These are phyloP conservation scores for Trichogramma pretiosum DNA, from an alignment of 1,140 invertebrate species.

Conservation along the genomic window DNA sequence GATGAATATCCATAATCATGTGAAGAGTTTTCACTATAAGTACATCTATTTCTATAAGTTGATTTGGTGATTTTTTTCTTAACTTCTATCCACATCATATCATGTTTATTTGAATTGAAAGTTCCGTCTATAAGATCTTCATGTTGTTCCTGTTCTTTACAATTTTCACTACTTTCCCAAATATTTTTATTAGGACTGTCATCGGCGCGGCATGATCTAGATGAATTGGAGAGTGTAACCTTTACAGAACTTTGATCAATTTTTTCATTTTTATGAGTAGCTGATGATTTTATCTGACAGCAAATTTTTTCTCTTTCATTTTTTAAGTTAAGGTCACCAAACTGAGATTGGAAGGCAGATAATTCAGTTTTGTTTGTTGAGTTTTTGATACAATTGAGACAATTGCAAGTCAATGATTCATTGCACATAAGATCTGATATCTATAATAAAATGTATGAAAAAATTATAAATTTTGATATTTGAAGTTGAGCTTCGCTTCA, in stretches of 20 bases:
- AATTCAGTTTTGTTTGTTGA: constrained; percentile 21
- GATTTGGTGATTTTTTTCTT: constrained; percentile 35
- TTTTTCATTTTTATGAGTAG: constrained; percentile 7
- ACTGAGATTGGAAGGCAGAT: constrained; percentile 15
- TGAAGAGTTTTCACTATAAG: constrained; percentile 56
- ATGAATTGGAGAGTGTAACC: too few species aligned
- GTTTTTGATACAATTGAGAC: constrained; percentile 37
- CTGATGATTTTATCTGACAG: constrained; percentile 14
- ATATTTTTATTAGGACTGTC: not conserved
- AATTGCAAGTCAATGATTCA: constrained; percentile 35
- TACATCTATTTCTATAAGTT: constrained; percentile 44
- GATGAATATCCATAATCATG: constrained; percentile 79
- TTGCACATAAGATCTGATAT: constrained; percentile 42
- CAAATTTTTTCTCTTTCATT: constrained; percentile 22
- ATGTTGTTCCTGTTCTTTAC: constrained; percentile 21
- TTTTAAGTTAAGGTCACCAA: constrained; percentile 20
- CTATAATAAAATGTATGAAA: constrained; percentile 31
- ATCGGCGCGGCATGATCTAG: too few species aligned
- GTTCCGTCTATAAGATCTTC: constrained; percentile 26
- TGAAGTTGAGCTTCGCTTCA: too few species aligned
- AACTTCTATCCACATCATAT: constrained; percentile 36
- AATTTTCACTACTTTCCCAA: constrained; percentile 21
- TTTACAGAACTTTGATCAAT: constrained; percentile 1
- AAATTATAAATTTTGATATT: too few species aligned
- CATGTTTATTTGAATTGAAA: constrained; percentile 30